These are phyloP conservation scores for Neodontobutis hainanensis DNA, from an alignment of 2,113 vertebrate genomes.

Conservation along the genomic window DNA sequence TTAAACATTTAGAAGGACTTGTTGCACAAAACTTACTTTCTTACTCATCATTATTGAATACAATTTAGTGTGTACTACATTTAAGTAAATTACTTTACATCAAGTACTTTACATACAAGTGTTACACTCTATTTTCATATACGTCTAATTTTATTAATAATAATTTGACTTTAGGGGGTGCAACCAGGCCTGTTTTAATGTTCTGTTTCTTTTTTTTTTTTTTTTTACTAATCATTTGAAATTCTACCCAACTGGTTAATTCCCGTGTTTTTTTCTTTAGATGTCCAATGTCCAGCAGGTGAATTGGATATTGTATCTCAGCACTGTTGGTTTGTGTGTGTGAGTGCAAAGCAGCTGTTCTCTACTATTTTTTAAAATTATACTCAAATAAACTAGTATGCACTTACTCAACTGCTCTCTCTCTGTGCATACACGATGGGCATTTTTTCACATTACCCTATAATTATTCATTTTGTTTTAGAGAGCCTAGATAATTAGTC, in stretches of 20 bases:
- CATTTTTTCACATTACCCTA: constrained; percentile 35
- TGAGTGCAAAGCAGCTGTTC: constrained; percentile 97
- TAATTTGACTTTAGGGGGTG: constrained; percentile 57
- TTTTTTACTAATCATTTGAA: no score
- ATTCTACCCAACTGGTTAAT: constrained; percentile 85
- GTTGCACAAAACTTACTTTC: constrained; percentile 67
- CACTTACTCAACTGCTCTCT: constrained; percentile 78
- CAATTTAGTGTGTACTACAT: neutral
- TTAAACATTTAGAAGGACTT: constrained; percentile 61
- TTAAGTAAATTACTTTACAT: neutral
- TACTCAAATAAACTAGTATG: constrained; percentile 87
- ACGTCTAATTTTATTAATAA: neutral
- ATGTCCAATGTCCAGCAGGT: constrained; percentile 95
- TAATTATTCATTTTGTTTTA: constrained; percentile 48
- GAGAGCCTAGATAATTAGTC: constrained; percentile 79
- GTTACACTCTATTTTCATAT: neutral
- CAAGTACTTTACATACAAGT: neutral
- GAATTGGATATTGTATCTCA: constrained; percentile 99
- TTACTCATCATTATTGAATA: constrained; percentile 18
- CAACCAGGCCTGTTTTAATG: constrained; percentile 70
- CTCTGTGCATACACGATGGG: constrained; percentile 92
- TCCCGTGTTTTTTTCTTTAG: constrained; percentile 98
- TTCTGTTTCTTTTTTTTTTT: constrained; percentile 69
- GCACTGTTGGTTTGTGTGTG: constrained; percentile 97
- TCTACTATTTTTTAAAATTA: constrained; percentile 90